Conservation (phyloP, 2,888 invertebrate species). For the Tipula confusa region DNA sequence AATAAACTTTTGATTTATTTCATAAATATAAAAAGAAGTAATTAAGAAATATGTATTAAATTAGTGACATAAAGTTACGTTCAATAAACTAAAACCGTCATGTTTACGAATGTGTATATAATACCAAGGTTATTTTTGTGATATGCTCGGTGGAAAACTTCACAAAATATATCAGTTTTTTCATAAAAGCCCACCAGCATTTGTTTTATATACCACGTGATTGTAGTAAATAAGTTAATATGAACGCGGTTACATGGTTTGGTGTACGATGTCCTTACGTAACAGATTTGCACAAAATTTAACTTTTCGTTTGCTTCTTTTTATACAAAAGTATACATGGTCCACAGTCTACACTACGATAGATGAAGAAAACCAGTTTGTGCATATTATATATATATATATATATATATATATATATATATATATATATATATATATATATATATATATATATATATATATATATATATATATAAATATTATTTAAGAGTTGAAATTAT, state of each 20-base stretch:
- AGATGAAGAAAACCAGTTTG: neutral
- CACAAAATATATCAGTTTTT: neutral
- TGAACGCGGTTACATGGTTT: neutral
- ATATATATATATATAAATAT: too few species aligned
- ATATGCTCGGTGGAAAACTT: neutral
- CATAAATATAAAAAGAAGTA: neutral
- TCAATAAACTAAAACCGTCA: neutral
- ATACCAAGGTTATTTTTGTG: neutral
- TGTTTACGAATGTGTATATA: neutral
- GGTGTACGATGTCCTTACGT: neutral
- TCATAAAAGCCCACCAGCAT: neutral
- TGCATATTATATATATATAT: too few species aligned
- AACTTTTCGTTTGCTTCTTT: neutral
- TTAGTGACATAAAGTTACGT: neutral
- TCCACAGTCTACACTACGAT: neutral
- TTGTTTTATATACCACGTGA: neutral
- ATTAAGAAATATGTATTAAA: neutral
- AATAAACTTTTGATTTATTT: neutral
- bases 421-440: too few species aligned
- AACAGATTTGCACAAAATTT: neutral
- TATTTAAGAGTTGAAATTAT: neutral
- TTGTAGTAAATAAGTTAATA: neutral
- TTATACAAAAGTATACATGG: neutral
- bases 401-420: too few species aligned
- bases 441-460: too few species aligned